phyloP scores from a whole-genome alignment of 2,113 vertebrate genomes.

The Platichthys stellatus region DNA sequence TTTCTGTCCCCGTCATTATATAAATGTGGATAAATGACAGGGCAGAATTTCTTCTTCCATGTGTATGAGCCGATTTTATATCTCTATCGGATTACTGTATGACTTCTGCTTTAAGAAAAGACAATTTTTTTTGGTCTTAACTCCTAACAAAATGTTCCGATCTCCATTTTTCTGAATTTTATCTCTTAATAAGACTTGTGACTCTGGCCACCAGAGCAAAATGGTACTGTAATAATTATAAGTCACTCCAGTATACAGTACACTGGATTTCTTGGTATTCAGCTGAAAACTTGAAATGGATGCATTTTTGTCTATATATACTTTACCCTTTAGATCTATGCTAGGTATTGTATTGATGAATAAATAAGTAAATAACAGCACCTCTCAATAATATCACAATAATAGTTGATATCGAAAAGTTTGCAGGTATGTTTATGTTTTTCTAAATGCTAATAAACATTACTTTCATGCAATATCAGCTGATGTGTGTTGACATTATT shows the following conservation, averaged over 20 bases:
- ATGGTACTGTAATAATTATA: neutral
- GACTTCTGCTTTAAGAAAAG: neutral
- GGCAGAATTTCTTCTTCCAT: constrained; percentile 6
- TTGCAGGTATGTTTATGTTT: neutral
- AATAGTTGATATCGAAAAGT: neutral
- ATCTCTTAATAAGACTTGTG: neutral
- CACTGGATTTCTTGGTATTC: constrained; percentile 17
- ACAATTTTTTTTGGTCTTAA: neutral
- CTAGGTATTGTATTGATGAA: constrained; percentile 16
- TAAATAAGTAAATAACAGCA: constrained; percentile 15
- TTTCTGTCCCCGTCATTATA: neutral
- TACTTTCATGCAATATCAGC: neutral
- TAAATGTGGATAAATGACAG: neutral
- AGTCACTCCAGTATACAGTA: neutral
- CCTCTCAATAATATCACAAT: constrained; percentile 3
- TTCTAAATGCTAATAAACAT: constrained; percentile 55
- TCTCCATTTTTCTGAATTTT: neutral
- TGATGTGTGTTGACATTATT: neutral
- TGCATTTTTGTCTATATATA: neutral
- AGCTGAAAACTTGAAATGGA: constrained; percentile 4
- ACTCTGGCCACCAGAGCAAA: neutral
- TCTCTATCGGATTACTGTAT: neutral
- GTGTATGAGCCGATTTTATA: neutral
- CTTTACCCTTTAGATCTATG: constrained; percentile 17
- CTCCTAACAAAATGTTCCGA: constrained; percentile 45